A percentile compares a stretch with the other conserved stretches of the same genome.
Conservation (phyloP, 2,888 invertebrate genomes). For the Cynaeus angustus region DNA sequence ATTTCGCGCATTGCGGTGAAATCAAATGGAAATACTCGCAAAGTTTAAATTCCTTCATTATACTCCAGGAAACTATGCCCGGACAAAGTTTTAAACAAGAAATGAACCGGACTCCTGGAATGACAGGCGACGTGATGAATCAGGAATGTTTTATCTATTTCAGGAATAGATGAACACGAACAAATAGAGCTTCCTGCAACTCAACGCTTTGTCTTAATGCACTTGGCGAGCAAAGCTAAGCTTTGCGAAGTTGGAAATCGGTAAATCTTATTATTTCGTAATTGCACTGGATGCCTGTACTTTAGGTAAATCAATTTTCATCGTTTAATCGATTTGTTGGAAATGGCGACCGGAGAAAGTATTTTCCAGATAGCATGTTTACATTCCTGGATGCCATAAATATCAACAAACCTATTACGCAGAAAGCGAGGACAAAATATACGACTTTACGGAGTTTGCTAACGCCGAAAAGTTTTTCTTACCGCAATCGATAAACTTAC, state of each 20-base stretch:
- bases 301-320: conserved; percentile 29
- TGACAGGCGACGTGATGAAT: conserved; percentile 63
- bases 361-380: conserved; percentile 44
- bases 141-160: conserved; percentile 61
- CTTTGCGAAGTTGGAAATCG: conserved; percentile 20
- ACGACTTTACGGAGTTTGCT: conserved; percentile 36
- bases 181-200: conserved; percentile 17
- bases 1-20: conserved; percentile 7
- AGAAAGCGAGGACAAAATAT: conserved; percentile 46
- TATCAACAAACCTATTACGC: conserved; percentile 47
- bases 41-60: conserved; percentile 55
- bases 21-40: conserved; percentile 40
- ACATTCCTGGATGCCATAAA: conserved; percentile 44
- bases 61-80: conserved; percentile 40
- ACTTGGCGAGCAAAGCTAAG: too few relatives aligned
- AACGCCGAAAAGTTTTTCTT: conserved; percentile 27
- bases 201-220: too few relatives aligned
- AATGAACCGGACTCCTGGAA: conserved; percentile 60
- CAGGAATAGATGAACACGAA: conserved; percentile 21
- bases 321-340: conserved; percentile 10
- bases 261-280: conserved; percentile 12
- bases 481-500: conserved; percentile 25
- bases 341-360: conserved; percentile 18
- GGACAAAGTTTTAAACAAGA: conserved; percentile 56
- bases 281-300: conserved; percentile 5